Percentiles rank a stretch among this genome's conserved stretches.
Conservation (phyloP, 2,888 invertebrate species). For the Drosophila mulleri region DNA sequence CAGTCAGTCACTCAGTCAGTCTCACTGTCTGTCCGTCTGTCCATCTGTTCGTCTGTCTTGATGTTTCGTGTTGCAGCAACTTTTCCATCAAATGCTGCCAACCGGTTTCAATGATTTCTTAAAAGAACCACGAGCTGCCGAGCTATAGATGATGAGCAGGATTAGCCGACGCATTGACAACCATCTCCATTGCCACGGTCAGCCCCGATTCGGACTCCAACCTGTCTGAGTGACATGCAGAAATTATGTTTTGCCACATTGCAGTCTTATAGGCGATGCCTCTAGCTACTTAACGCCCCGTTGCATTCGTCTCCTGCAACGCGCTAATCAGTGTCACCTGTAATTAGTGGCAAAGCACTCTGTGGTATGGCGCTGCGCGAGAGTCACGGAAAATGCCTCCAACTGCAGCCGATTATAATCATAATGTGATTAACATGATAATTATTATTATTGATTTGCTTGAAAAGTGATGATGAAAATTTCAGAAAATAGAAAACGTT, state of each 20-base stretch:
- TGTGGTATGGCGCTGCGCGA: slow-evolving; percentile 11
- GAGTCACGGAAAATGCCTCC: not conserved
- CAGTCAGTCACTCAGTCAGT: slow-evolving; percentile 3
- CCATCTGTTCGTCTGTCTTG: slow-evolving; percentile 4
- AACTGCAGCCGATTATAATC: not conserved
- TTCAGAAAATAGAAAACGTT: not conserved
- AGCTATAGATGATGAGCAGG: slow-evolving; percentile 77
- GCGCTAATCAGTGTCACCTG: slow-evolving; percentile 77
- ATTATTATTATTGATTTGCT: not conserved
- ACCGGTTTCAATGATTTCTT: slow-evolving; percentile 69
- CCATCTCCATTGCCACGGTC: slow-evolving; percentile 37
- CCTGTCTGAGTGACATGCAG: slow-evolving; percentile 67
- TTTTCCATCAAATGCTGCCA: slow-evolving; percentile 65
- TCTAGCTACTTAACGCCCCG: slow-evolving; percentile 74
- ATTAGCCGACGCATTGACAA: slow-evolving; percentile 74
- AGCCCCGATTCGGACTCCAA: slow-evolving; percentile 30
- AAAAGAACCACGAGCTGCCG: slow-evolving; percentile 31
- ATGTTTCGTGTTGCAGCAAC: slow-evolving; percentile 31
- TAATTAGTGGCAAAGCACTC: slow-evolving; percentile 57
- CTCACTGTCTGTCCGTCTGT: not conserved
- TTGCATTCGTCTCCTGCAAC: slow-evolving; percentile 38
- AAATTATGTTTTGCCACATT: slow-evolving; percentile 76
- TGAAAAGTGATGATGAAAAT: not conserved
- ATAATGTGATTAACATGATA: slow-evolving; percentile 4
- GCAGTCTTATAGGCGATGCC: slow-evolving; percentile 71